Evolutionary conservation across 1,140 invertebrate species (phyloP), one percentile per base, ranked within the genome.

Genomic region (Drosophila rhopaloa): DNA sequence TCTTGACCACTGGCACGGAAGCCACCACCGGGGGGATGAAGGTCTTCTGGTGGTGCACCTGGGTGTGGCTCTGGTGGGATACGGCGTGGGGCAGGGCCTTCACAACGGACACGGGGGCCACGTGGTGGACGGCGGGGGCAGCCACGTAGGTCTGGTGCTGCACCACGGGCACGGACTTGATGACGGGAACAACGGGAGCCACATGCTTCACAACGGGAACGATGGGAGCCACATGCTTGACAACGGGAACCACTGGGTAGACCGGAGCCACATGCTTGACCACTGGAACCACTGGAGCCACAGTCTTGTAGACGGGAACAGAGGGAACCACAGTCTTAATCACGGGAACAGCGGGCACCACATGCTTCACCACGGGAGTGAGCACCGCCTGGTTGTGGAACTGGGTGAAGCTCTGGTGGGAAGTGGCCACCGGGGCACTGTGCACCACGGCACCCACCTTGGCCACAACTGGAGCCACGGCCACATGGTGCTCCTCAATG

Each of bases 11-110:
- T 2, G 73, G 46, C 1, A 82, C 61, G 9, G 74, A 58, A 6
- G 73, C 61, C 48, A 70, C 67, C 46, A 82, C 74, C 3, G 82
- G 76, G 1, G 66, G 68, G 51, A 81, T 81, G 66, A 79, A 40
- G 58, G 88, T 56, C 70, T 88, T 82, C 61, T 82, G 80, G 62
- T 92, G 91, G 47, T 53, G 50, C 14, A 92, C 90, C 59, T 91
- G 85, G 3, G 88, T 89, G 70, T 91, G 93, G 47, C 93, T 93
- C 77, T 94, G 93, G 80, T 94, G 93, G 14, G 93, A 94, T 24
- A 94, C 90, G 48, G 90, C 82, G 9, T 90, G 86, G 29, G 90
- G 89, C 41, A 76, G 46, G 44, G 67, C 56, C 66, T 88, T 79
- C 13, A 83, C 57, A 9, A 86, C 67, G 41, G 84, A 73, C 5